These are phyloP conservation scores for Eptesicus fuscus DNA, from an alignment of 2,113 vertebrate species.

Conservation along the genomic window DNA sequence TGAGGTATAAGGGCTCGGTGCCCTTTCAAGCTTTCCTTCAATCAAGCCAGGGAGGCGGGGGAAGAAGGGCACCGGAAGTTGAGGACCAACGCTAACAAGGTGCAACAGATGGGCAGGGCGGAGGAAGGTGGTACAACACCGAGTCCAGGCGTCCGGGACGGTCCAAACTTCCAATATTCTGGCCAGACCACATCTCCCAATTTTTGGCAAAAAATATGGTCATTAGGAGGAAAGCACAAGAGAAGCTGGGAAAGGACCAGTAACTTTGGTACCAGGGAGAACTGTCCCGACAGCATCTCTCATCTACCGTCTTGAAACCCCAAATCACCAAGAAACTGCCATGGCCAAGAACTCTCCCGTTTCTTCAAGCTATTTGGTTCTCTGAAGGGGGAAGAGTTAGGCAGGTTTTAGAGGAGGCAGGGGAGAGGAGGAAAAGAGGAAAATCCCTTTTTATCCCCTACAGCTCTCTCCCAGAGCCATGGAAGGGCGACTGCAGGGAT, in stretches of 20 bases:
- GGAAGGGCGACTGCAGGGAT: neutral
- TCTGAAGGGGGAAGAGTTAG: neutral
- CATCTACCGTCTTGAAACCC: constrained; percentile 15
- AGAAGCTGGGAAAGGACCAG: constrained; percentile 38
- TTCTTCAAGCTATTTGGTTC: constrained; percentile 58
- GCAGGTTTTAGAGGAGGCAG: neutral
- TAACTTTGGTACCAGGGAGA: constrained; percentile 64
- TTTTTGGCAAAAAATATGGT: constrained; percentile 60
- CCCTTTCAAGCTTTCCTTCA: constrained; percentile 25
- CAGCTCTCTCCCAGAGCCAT: constrained; percentile 9
- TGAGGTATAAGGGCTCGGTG: constrained; percentile 59
- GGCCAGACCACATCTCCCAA: constrained; percentile 14
- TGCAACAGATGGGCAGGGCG: neutral
- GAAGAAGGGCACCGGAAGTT: neutral
- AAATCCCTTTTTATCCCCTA: neutral
- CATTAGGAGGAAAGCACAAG: neutral
- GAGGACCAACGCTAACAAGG: neutral
- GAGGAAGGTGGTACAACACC: neutral
- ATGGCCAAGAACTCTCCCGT: neutral
- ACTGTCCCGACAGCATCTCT: neutral
- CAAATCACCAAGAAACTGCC: constrained; percentile 19
- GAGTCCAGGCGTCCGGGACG: neutral
- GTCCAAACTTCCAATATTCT: neutral
- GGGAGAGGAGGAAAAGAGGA: neutral
- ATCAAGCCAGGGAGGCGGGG: neutral